These are phyloP conservation scores for Orthochromis indermauri DNA, from an alignment of 2,113 vertebrate species.

Conservation along the genomic window DNA sequence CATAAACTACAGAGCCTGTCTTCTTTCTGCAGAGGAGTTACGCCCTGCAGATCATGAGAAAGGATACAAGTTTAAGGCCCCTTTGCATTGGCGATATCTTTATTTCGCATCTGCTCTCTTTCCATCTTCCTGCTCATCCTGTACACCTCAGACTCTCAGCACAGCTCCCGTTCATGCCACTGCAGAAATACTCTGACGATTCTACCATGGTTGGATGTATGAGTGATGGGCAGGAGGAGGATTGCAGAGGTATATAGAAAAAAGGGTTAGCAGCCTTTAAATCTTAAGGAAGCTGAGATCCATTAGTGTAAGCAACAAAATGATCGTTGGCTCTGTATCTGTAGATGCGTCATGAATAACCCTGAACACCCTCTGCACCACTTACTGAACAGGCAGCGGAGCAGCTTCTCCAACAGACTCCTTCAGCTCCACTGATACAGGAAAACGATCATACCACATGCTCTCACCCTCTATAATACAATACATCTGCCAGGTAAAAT, in stretches of 20 bases:
- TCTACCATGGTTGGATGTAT: neutral
- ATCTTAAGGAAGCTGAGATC: neutral
- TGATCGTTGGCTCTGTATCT: neutral
- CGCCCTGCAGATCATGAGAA: neutral
- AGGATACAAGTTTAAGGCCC: neutral
- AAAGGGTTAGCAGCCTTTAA: neutral
- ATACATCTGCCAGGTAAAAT: neutral
- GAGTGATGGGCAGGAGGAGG: neutral
- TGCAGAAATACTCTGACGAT: neutral
- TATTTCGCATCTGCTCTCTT: rapidly evolving
- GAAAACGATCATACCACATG: neutral
- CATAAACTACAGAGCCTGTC: neutral
- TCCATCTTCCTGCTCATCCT: neutral
- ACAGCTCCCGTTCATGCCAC: neutral
- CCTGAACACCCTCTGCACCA: neutral
- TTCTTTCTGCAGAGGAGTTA: neutral
- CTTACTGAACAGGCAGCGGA: neutral
- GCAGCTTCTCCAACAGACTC: neutral
- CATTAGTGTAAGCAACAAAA: neutral
- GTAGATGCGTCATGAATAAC: neutral
- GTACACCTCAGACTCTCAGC: neutral
- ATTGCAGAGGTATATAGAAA: neutral
- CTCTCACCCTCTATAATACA: neutral
- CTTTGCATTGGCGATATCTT: neutral
- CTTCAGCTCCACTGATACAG: neutral